A percentile compares a stretch with the other conserved stretches of the same genome.
Evolutionary conservation across 2,888 invertebrate genomes (phyloP).

Genomic region (Enchytraeus crypticus): DNA sequence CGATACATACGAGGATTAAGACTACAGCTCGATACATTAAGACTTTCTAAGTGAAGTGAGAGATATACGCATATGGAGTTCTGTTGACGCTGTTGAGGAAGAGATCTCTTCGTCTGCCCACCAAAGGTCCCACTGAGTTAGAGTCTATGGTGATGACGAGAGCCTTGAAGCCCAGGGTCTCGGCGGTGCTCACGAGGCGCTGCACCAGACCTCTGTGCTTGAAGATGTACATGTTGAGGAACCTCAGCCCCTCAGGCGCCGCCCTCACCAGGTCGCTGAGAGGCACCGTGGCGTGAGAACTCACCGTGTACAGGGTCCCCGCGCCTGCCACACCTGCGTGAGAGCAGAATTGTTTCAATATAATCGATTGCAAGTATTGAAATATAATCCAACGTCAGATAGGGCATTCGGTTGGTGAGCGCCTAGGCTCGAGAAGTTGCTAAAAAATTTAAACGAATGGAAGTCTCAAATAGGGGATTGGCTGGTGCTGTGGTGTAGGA

Average conservation of each 20-base stretch:
- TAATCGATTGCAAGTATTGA: too few species aligned
- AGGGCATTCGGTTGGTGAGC: too few species aligned
- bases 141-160: constrained; percentile 81
- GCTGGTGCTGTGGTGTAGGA: too few species aligned
- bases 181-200: constrained; percentile 64
- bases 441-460: too few species aligned
- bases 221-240: constrained; percentile 87
- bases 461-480: too few species aligned
- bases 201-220: constrained; percentile 46
- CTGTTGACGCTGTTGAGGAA: constrained; percentile 55
- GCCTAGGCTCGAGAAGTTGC: too few species aligned
- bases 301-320: neutral
- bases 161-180: constrained; percentile 74
- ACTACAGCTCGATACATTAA: too few species aligned
- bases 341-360: too few species aligned
- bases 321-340: neutral
- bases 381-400: too few species aligned
- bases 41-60: too few species aligned
- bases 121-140: constrained; percentile 50
- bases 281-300: neutral
- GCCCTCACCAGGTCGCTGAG: neutral
- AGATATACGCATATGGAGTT: neutral
- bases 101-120: constrained; percentile 73
- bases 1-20: too few species aligned
- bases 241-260: constrained; percentile 57